Base-by-base conservation (phyloP, 1,140 invertebrate species). In the Proales similis region DNA sequence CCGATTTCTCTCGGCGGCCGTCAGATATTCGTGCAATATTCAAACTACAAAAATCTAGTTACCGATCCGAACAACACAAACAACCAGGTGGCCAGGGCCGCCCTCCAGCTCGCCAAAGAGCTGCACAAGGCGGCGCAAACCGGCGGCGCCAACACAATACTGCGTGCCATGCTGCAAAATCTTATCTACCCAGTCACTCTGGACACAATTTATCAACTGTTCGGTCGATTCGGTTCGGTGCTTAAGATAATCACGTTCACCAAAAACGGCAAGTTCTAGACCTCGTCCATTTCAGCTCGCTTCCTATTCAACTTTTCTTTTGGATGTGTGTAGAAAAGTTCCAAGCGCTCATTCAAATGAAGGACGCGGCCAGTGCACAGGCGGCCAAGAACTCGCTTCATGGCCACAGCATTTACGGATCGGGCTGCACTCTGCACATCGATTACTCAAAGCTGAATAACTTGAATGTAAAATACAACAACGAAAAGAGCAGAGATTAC, bases 391-490 rank as follows among this genome's bases (percentile, higher is more conserved):
- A 88, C 82, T 82, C 86, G 43, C 78, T 94, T 65, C 90, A 95
- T 72, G 90, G 90, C 0, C 90, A 94, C 75, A 93, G 93, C 72
- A 90, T 95, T 68, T 95, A 93, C 82, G 93, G 90, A 74, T 88
- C 87, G 43, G 92, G 90, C 79, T 94, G 90, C 79, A 93, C 89
- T 11, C 79, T 96, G 66, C 85, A 90, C 72, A 94, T 96, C 70
- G 91, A 96, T 76, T 95, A 92, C 79, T 91, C 88, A 66, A 95
- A 94, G 78, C 83, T 96, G 82, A 85, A 86, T 64, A 90, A 87
- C 64, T 80, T 99, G 64, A 97, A 97, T 78, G 92, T 99, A 30
- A 96, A 95, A 75, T 99, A 93, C 80, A 98, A 98, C 81, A 99
- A 99, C 78, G 94, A 98, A 80, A 98, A 98, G 78, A 93, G 88